phyloP scores from a whole-genome alignment of 2,113 vertebrate species.

The human (Homo sapiens) region GRCh38 chr20:8957501-8958000 shows the following conservation, averaged over 20 bases:
- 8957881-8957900: not conserved
- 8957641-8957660: too few relatives aligned
- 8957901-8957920: not conserved
- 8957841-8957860: not conserved
- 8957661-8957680: too few relatives aligned
- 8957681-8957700: not conserved
- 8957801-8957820: not conserved
- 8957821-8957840: not conserved
- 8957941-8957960: not conserved
- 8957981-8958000: not conserved
- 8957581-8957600: too few relatives aligned
- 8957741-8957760: not conserved
- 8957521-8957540: too few relatives aligned
- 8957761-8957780: not conserved
- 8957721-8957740: too few relatives aligned
- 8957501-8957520: not conserved
- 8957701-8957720: not conserved
- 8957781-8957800: not conserved
- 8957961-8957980: not conserved
- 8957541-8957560: too few relatives aligned
- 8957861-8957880: not conserved
- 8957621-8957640: too few relatives aligned
- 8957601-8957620: too few relatives aligned
- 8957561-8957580: too few relatives aligned
- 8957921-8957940: not conserved